phyloP scores from a whole-genome alignment of 2,113 vertebrate genomes.

The Pygoscelis antarcticus region DNA sequence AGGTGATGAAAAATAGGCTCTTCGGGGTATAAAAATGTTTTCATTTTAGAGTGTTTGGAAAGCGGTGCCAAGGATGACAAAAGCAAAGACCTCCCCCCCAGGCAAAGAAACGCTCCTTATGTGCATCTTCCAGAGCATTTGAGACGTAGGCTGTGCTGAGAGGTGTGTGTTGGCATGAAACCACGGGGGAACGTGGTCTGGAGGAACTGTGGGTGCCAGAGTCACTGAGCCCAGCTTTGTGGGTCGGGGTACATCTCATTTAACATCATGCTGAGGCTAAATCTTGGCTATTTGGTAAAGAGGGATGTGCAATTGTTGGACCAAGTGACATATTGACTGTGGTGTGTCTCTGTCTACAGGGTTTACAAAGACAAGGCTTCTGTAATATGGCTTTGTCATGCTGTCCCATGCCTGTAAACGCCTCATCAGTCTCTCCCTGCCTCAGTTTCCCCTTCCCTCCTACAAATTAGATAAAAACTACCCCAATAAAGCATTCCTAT shows the following conservation, averaged over 20 bases:
- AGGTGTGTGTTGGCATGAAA: neutral
- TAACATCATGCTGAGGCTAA: rapidly evolving
- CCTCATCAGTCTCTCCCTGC: neutral
- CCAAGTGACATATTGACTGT: rapidly evolving
- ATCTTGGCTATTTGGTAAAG: no score
- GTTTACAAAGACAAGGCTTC: neutral
- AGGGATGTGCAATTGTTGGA: neutral
- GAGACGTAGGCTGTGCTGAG: neutral
- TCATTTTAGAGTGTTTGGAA: neutral
- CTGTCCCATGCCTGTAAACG: neutral
- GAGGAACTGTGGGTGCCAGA: neutral
- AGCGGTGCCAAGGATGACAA: neutral
- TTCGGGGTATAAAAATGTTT: neutral
- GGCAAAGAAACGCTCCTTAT: neutral
- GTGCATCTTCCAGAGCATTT: neutral
- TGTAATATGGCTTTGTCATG: rapidly evolving
- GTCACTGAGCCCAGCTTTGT: rapidly evolving
- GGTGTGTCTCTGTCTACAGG: neutral
- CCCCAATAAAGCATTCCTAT: neutral
- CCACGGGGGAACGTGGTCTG: rapidly evolving
- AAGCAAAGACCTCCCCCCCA: neutral
- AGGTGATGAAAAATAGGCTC: conserved; percentile 8
- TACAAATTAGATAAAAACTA: neutral
- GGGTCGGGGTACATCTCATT: rapidly evolving
- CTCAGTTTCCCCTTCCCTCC: neutral